A percentile compares a stretch with the other conserved stretches of the same genome.
Evolutionary conservation across 2,888 invertebrate species (phyloP).

Genomic region (Digitonthophagus gazella): DNA sequence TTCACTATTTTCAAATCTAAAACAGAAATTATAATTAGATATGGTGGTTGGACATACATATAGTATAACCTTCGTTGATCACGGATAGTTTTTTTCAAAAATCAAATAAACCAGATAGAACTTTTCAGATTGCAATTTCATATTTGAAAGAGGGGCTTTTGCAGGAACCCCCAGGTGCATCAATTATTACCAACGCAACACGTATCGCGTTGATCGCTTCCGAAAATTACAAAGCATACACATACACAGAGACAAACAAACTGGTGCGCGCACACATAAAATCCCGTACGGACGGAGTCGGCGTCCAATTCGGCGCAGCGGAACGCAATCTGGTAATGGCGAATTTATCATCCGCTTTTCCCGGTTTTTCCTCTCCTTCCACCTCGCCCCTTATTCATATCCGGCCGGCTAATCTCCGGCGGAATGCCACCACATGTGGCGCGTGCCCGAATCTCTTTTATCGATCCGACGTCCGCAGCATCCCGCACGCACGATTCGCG

Average conservation of each 20-base stretch:
- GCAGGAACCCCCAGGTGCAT: neutral
- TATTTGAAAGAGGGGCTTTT: neutral
- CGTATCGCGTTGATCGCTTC: neutral
- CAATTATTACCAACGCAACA: neutral
- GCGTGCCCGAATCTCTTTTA: conserved; percentile 15
- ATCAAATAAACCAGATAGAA: too few relatives aligned
- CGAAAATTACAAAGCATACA: neutral
- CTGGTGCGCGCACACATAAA: too few relatives aligned
- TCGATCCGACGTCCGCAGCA: conserved; percentile 13
- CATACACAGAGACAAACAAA: neutral
- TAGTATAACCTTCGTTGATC: too few relatives aligned
- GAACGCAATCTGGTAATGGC: neutral
- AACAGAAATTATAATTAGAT: too few relatives aligned
- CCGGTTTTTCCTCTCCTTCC: neutral
- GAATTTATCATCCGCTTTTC: neutral
- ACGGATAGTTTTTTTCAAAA: too few relatives aligned
- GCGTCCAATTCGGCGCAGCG: neutral
- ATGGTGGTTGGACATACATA: too few relatives aligned
- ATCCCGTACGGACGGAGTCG: neutral
- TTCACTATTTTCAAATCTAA: too few relatives aligned
- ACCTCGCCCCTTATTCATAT: conserved; percentile 12
- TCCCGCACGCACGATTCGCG: conserved; percentile 3
- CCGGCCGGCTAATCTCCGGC: conserved; percentile 11
- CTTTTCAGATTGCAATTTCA: neutral
- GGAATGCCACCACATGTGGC: conserved; percentile 18